Evolutionary conservation across 2,888 invertebrate species (phyloP), one percentile per base, ranked within the genome.

Genomic region (Trichogramma evanescens): DNA sequence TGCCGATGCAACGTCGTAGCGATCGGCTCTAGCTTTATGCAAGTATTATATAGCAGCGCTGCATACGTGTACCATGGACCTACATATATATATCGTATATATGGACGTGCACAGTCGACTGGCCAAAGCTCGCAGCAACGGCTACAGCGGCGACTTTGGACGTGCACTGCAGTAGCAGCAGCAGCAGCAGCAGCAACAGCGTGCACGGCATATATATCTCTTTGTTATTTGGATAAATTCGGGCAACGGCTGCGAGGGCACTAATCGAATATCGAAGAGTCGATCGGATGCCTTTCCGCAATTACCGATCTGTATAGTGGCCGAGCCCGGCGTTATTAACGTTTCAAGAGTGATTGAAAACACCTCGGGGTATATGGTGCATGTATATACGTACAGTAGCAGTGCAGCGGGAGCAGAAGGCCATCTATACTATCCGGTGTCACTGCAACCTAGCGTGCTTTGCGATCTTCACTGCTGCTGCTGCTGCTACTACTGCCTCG

Each of bases 241-340:
- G 26, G 26, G 26, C 26, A 26, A 2, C 26, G 26, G 26, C 26
- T 26, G 26, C 26, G 26, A 13, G 42, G 56, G 56, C 48, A 56
- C 57, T 63, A 63, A 63, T 63, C 63, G 63, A 60, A 63, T 63
- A 60, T 63, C 50, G 59, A 59, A 44, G 26, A 10, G 44, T 8
- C 41, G 39, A 39, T 10, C 40, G 50, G 44, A 54, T 55, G 52
- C 55, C 63, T 50, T 58, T 51, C 55, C 48, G 59, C 57, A 59
- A 57, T 59, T 63, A 59, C 59, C n/a, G 54, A 38, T 42, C 50
- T 38, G 13, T 54, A 46, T 9, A 9, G 41, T 42, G 41, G n/a
- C 13, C 13, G 49, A 9, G 13, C 49, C 10, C 43, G 44, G 44
- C 58, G 61, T 50, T 59, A 59, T 55, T 59, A 59, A 59, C 55